These are phyloP conservation scores for Dasyprocta punctata DNA, from an alignment of 2,113 vertebrate species.

Conservation along the genomic window DNA sequence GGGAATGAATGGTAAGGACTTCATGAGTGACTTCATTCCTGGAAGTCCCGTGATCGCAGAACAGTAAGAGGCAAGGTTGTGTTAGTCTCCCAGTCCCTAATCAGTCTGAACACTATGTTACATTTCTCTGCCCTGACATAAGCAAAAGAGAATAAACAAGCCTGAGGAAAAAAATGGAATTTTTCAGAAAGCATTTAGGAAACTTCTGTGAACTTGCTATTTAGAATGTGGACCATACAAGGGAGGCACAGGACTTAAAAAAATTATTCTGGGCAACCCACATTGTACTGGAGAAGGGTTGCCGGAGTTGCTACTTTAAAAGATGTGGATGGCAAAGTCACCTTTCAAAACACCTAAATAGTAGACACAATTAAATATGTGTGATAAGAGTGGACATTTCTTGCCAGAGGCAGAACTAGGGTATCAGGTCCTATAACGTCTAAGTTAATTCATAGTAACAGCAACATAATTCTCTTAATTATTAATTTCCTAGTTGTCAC, in stretches of 20 bases:
- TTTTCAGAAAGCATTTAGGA: conserved; percentile 22
- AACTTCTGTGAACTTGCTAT: background rate
- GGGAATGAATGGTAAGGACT: conserved; percentile 14
- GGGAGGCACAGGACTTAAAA: background rate
- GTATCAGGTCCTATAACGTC: background rate
- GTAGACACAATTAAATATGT: background rate
- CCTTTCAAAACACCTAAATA: background rate
- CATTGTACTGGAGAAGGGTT: background rate
- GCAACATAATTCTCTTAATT: background rate
- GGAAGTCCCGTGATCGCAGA: conserved; percentile 38
- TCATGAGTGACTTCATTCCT: conserved; percentile 40
- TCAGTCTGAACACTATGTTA: background rate
- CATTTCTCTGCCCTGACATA: background rate
- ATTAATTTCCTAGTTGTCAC: conserved; percentile 37
- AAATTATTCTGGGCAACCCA: background rate
- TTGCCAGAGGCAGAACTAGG: background rate
- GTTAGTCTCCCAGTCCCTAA: background rate
- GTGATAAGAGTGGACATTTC: background rate
- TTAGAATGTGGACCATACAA: background rate
- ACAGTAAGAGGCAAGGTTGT: background rate
- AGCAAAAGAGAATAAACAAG: background rate
- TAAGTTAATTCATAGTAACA: conserved; percentile 5
- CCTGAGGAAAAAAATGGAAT: background rate
- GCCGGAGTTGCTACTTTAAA: background rate
- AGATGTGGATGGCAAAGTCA: background rate